A percentile compares a stretch with the other conserved stretches of the same genome.
Evolutionary conservation across 2,797 vertebrate genomes (phyloP).

Genomic region (Brachyalestes nurse): DNA sequence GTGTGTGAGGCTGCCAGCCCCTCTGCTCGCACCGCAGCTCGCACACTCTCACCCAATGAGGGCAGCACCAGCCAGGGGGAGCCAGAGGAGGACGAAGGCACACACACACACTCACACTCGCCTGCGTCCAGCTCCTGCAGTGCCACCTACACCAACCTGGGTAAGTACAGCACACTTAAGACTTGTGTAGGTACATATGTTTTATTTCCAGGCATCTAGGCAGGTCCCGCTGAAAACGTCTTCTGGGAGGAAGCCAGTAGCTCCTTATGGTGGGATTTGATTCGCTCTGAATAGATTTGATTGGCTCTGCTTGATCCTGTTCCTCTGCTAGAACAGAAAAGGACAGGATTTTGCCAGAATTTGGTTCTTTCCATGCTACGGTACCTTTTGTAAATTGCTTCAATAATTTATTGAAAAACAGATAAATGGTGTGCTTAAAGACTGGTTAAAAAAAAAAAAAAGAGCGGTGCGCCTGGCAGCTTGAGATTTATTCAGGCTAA

Average conservation of each 20-base stretch:
- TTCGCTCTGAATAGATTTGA: background rate
- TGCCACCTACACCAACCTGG: slow-evolving; percentile 95
- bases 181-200: background rate
- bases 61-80: slow-evolving; percentile 69
- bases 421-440: background rate
- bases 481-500: background rate
- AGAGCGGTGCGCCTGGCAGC: background rate
- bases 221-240: background rate
- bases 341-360: background rate
- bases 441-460: background rate
- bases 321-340: background rate
- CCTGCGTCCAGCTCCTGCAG: slow-evolving; percentile 84
- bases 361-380: background rate
- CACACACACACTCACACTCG: slow-evolving; percentile 78
- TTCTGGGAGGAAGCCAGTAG: background rate
- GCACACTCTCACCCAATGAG: slow-evolving; percentile 67
- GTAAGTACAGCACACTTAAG: slow-evolving; percentile 72
- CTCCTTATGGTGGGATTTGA: background rate
- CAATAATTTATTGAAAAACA: background rate
- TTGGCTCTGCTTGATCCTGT: too few species aligned
- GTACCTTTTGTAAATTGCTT: background rate
- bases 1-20: slow-evolving; percentile 64
- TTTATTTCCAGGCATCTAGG: background rate
- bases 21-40: slow-evolving; percentile 62
- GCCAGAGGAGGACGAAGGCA: slow-evolving; percentile 79